phyloP scores from a whole-genome alignment of 2,113 vertebrate genomes.

The Microcebus griseorufus region DNA sequence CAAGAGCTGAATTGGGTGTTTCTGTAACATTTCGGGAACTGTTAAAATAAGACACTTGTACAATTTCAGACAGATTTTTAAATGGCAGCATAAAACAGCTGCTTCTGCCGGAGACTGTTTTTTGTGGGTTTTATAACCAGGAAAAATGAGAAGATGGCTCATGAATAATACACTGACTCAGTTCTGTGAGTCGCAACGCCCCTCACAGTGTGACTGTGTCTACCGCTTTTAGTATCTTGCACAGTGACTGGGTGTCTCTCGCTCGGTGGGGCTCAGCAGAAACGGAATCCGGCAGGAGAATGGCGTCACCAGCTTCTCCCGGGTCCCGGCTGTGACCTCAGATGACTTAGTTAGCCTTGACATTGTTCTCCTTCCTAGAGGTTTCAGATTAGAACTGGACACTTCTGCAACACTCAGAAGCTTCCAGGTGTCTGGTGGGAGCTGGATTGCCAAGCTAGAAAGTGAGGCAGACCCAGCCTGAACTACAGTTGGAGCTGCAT shows the following conservation, averaged over 20 bases:
- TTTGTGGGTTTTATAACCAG: neutral
- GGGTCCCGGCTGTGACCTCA: neutral
- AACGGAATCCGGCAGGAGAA: neutral
- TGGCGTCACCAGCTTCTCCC: neutral
- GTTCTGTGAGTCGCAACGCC: neutral
- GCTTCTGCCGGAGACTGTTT: constrained; percentile 40
- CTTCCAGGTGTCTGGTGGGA: neutral
- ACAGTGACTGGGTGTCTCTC: constrained; percentile 39
- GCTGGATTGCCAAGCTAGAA: neutral
- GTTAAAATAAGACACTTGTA: constrained; percentile 54
- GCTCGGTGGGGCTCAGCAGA: neutral
- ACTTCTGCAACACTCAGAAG: neutral
- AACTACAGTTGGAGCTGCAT: neutral
- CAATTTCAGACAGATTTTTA: constrained; percentile 42
- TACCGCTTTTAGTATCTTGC: neutral
- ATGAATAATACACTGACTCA: constrained; percentile 69
- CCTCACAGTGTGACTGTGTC: neutral
- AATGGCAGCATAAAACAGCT: constrained; percentile 53
- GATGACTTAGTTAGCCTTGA: constrained; percentile 1
- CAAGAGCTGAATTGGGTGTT: neutral
- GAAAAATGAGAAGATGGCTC: constrained; percentile 39
- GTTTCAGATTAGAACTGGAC: neutral
- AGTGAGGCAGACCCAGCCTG: neutral
- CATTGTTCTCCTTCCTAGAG: neutral
- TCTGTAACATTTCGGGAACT: constrained; percentile 31